Base-by-base conservation (phyloP, 2,113 vertebrate genomes). In the Pongo abelii region DNA sequence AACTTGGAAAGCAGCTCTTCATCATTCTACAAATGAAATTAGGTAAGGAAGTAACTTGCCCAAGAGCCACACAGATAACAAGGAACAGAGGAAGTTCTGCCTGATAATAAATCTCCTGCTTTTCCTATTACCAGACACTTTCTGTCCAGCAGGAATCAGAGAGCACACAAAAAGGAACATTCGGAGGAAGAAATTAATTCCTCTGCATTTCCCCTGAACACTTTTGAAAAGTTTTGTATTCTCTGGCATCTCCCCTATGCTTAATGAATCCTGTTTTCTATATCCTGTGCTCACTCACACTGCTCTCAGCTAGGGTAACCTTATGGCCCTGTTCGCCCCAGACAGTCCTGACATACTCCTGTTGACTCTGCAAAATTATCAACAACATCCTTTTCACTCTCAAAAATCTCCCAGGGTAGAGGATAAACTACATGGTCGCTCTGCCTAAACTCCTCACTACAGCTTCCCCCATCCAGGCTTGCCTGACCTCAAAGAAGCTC, bases 181-280 rank as follows among this genome's bases (percentile, higher is more conserved):
- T 92, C 88, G 78, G 40, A 90, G 67, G 52, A 91, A 96, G 89
- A 96, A 94, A 74, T 79, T 96, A 64, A 79, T 43, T 64, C 84
- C 83, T 67, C 38, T 25, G 16, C 55, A 69, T 78, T 77, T 70
- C 8, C 77, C 77, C 35, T 70, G 67, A 55, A 61, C 50, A 0
- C 3, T 23, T 80, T 3, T 80, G 72, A 94, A 97, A 95, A 83
- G 67, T 55, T 89, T 59, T 50, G 30, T 52, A 27, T 83, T 81
- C 85, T 75, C 61, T 84, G 83, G 78, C 91, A 89, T 89, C 67
- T 50, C 35, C 61, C 64, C 83, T 84, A 52, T 20, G 27, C 48
- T 83, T 59, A 57, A 75, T 27, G 77, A 96, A 85, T 22, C n/a
- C 85, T 23, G 12, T 75, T 74, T 81, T 92, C 95, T 89, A 48